Conservation (phyloP, 1,140 invertebrate species). For the Micrasema longulum region DNA sequence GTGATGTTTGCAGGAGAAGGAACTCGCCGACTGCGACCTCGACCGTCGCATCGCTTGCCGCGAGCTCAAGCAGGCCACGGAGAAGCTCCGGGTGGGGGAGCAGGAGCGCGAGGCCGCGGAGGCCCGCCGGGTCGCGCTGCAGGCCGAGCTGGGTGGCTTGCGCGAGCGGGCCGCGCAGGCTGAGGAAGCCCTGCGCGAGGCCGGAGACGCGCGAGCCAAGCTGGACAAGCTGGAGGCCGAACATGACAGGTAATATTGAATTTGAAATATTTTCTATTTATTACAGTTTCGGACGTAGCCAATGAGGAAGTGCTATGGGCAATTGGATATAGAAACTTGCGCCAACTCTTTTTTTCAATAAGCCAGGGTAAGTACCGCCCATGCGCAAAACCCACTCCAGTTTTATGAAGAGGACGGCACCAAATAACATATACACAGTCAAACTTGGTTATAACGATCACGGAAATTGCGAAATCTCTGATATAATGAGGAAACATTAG, state of each 20-base stretch:
- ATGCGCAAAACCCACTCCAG: too few species aligned
- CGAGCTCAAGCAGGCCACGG: conserved; percentile 74
- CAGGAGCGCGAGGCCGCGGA: conserved; percentile 60
- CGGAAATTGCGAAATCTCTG: too few species aligned
- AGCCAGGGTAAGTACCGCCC: too few species aligned
- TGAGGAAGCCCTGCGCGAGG: not conserved
- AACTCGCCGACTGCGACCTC: conserved; percentile 74
- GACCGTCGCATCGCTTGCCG: conserved; percentile 75
- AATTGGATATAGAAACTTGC: too few species aligned
- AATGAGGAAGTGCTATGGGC: too few species aligned
- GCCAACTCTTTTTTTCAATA: too few species aligned
- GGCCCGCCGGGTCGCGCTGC: conserved; percentile 54
- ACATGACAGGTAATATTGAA: conserved; percentile 32
- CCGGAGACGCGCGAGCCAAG: not conserved
- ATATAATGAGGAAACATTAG: too few species aligned
- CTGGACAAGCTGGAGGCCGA: conserved; percentile 11
- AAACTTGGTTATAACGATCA: too few species aligned
- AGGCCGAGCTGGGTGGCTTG: conserved; percentile 18
- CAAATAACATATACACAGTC: too few species aligned
- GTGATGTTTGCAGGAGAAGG: conserved; percentile 70
- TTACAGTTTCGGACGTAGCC: too few species aligned
- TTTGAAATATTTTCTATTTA: too few species aligned
- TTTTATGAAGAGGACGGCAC: too few species aligned
- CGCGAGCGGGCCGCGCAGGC: conserved; percentile 30
- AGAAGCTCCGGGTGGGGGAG: conserved; percentile 67